Evolutionary conservation across 2,888 invertebrate genomes (phyloP), one percentile per base, ranked within the genome.

Genomic region (Sarcophaga carnaria): DNA sequence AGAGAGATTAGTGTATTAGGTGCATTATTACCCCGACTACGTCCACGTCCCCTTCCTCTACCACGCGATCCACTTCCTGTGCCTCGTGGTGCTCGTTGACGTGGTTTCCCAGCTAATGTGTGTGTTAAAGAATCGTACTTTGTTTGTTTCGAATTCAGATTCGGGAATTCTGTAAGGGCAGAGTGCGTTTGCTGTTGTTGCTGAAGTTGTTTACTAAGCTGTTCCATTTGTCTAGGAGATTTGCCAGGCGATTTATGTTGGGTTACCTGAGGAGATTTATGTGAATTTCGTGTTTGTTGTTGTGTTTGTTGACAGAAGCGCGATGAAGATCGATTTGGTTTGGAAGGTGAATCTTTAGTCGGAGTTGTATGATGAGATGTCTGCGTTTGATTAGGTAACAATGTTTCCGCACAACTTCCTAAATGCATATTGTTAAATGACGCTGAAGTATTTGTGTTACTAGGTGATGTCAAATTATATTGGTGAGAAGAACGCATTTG

Each of bases 181-280:
- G 89, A 20, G 60, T 89, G 69, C 25, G 87, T 72, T 27, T 85
- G 85, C n/a, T 80, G 89, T 64, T 79, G 88, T 66, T 77, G 89
- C 59, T 71, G 89, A 78, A 90, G 88, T 81, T 91, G 91, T 75
- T 91, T 91, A 74, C 88, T 90, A 27, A 92, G 89, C 70, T 90
- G 85, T 71, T 95, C 95, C 89, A 93, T 93, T 90, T 95, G 95
- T 88, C 95, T 94, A 0, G 96, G 96, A 1, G 96, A 96, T 91
- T 96, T 96, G 20, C 95, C 95, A 1, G 95, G 95, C 20, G 95
- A 95, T 90, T 96, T 96, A 2, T 95, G 95, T 60, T 91, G 92
- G 4, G 74, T 14, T 81, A 93, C 84, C 88, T 93, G 93, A 0
- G 96, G 96, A 0, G 96, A 96, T 92, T 97, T 92, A 77, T 92